phyloP scores from a whole-genome alignment of 1,140 invertebrate genomes.

The Parapsyche elsis region DNA sequence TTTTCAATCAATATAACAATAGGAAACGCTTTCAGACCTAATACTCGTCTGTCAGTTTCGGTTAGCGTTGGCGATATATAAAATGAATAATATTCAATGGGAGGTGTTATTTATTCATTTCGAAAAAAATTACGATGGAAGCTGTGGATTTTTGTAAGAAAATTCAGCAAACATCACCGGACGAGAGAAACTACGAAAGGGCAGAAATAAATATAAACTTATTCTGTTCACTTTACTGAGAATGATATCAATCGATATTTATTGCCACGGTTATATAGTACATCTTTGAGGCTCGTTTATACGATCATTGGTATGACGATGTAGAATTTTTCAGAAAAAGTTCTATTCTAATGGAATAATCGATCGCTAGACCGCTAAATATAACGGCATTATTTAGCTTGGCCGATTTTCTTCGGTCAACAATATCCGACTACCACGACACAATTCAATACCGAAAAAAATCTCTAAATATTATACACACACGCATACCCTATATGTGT shows the following conservation, averaged over 20 bases:
- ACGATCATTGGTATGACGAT: not conserved
- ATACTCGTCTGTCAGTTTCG: no score
- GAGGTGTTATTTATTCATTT: no score
- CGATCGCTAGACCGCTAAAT: not conserved
- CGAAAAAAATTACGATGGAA: no score
- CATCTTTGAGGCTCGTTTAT: slow-evolving; percentile 5
- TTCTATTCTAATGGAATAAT: slow-evolving; percentile 13
- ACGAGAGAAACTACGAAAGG: not conserved
- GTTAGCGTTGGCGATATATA: no score
- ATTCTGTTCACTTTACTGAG: not conserved
- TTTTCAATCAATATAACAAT: no score
- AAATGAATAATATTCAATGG: no score
- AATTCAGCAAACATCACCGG: not conserved
- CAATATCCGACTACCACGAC: not conserved
- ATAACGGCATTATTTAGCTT: not conserved
- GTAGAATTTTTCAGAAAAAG: slow-evolving; percentile 10
- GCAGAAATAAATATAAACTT: slow-evolving; percentile 3
- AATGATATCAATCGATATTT: slow-evolving; percentile 29
- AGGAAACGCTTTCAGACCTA: no score
- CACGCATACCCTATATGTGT: no score
- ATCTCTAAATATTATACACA: no score
- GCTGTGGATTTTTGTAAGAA: no score
- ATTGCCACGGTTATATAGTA: slow-evolving; percentile 18
- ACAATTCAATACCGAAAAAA: not conserved
- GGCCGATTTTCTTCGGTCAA: not conserved